phyloP scores from a whole-genome alignment of 2,113 vertebrate species.

The Lipotes vexillifer region DNA sequence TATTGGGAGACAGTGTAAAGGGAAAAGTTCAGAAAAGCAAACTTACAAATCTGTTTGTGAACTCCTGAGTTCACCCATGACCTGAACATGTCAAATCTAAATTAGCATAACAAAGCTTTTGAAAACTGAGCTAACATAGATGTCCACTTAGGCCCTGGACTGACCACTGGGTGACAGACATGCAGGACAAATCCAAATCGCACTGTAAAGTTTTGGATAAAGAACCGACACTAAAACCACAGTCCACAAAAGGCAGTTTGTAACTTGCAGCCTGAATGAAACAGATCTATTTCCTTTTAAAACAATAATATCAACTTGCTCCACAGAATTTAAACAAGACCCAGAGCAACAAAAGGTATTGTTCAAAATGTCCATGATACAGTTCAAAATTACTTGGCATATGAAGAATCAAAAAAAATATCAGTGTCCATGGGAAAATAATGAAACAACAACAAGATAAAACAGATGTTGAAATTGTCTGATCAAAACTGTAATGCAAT shows the following conservation, averaged over 20 bases:
- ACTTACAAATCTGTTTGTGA: background rate
- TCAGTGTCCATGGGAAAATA: background rate
- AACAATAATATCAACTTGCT: background rate
- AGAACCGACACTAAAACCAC: background rate
- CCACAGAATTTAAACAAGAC: background rate
- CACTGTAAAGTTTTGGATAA: background rate
- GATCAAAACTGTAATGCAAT: background rate
- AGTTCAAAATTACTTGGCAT: background rate
- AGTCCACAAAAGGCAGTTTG: background rate
- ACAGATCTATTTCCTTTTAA: background rate
- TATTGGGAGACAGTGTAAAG: background rate
- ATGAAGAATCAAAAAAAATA: background rate
- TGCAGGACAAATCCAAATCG: background rate
- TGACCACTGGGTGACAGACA: background rate
- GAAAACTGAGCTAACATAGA: background rate
- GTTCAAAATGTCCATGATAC: background rate
- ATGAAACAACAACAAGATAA: background rate
- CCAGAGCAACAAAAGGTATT: background rate
- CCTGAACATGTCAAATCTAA: background rate
- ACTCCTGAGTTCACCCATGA: background rate
- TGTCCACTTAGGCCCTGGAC: background rate
- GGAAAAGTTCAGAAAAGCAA: background rate
- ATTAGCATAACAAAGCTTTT: background rate
- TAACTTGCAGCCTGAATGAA: background rate
- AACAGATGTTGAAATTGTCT: too few species aligned